Conservation (phyloP, 2,113 vertebrate species). For the Hyla sarda region DNA sequence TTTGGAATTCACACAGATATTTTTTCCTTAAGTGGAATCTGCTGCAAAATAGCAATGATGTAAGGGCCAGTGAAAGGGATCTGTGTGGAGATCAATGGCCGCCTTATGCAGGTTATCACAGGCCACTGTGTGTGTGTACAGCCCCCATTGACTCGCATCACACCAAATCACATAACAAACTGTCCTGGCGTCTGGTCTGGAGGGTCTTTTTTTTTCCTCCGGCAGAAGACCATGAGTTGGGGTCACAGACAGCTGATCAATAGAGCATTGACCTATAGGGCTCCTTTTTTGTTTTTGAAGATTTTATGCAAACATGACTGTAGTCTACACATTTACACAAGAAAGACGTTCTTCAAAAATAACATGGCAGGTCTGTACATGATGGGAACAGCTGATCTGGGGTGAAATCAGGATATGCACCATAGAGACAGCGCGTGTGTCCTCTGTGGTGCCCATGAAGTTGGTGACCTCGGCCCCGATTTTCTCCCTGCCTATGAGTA, state of each 20-base stretch:
- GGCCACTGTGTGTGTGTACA: conserved; percentile 2
- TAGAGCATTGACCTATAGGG: conserved; percentile 6
- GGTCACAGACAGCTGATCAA: background rate
- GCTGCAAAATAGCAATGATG: background rate
- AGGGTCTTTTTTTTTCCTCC: background rate
- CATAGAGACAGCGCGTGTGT: background rate
- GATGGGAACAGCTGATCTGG: conserved; percentile 12
- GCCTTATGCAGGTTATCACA: background rate
- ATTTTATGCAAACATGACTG: conserved; percentile 15
- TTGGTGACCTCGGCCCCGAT: background rate
- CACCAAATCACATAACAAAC: conserved; percentile 17
- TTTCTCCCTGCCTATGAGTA: background rate
- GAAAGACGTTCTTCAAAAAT: background rate
- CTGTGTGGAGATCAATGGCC: conserved; percentile 20
- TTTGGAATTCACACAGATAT: conserved; percentile 24
- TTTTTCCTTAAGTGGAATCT: conserved; percentile 28
- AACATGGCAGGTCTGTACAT: background rate
- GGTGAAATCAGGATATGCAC: conserved; percentile 18
- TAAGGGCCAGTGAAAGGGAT: background rate
- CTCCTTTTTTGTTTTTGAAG: background rate
- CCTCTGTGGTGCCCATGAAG: background rate
- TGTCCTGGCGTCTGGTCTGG: background rate
- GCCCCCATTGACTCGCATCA: background rate
- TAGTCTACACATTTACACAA: background rate
- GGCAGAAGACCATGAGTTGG: background rate